Percentiles rank a stretch among this genome's conserved stretches.
Conservation (phyloP, 2,113 vertebrate genomes). For the Rattus rattus region DNA sequence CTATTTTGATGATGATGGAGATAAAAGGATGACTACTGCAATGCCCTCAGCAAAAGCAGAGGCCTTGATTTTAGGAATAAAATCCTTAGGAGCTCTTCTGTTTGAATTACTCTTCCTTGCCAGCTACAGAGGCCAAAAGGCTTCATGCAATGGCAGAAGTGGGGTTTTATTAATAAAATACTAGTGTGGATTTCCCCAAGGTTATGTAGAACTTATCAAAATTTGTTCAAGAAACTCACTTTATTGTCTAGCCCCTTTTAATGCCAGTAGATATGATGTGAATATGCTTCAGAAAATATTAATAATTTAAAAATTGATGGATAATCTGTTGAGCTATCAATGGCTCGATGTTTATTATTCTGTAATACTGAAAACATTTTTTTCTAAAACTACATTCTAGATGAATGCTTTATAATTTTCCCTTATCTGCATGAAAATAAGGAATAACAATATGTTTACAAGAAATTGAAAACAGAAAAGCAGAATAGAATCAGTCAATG, state of each 20-base stretch:
- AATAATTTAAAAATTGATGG: slow-evolving; percentile 55
- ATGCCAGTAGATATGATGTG: background rate
- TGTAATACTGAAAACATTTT: background rate
- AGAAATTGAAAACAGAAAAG: background rate
- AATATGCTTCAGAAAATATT: slow-evolving; percentile 39
- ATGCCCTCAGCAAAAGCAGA: slow-evolving; percentile 6
- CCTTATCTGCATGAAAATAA: background rate
- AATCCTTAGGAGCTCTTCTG: slow-evolving; percentile 20
- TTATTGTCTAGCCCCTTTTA: slow-evolving; percentile 29
- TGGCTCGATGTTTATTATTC: background rate
- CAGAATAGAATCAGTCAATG: background rate
- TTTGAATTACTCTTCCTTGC: slow-evolving; percentile 33
- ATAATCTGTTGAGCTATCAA: background rate
- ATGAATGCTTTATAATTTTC: background rate
- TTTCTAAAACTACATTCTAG: background rate
- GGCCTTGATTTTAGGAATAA: background rate
- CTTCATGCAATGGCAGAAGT: background rate
- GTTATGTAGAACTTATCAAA: slow-evolving; percentile 45
- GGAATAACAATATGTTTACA: background rate
- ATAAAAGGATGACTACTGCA: background rate
- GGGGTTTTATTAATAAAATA: slow-evolving; percentile 18
- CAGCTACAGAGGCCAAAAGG: background rate
- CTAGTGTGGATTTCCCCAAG: background rate
- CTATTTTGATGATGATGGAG: no score
- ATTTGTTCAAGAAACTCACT: slow-evolving; percentile 3